phyloP scores from a whole-genome alignment of 2,888 invertebrate genomes.

The Gryllus longicercus region DNA sequence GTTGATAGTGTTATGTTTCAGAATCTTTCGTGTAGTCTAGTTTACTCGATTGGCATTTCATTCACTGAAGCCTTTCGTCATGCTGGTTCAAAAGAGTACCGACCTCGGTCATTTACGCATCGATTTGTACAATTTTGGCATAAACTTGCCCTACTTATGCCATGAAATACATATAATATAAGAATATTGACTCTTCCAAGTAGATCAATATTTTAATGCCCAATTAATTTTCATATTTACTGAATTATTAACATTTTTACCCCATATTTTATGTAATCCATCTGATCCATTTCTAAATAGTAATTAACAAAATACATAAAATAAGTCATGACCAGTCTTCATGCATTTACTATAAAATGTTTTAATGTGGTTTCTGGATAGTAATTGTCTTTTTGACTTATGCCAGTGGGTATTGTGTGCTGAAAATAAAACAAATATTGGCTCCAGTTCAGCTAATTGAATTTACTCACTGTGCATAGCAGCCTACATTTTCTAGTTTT shows the following conservation, averaged over 20 bases:
- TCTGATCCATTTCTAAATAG: too few species aligned
- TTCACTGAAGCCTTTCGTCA: constrained; percentile 18
- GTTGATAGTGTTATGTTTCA: constrained; percentile 25
- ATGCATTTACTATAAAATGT: too few species aligned
- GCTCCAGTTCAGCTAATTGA: too few species aligned
- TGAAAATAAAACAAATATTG: too few species aligned
- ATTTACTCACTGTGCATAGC: too few species aligned
- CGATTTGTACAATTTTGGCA: not conserved
- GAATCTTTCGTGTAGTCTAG: not conserved
- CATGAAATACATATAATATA: not conserved
- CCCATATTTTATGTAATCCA: too few species aligned
- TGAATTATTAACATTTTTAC: not conserved
- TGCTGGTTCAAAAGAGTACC: not conserved
- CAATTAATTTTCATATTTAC: not conserved
- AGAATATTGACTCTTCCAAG: not conserved
- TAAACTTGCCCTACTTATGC: not conserved
- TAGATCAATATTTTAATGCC: not conserved
- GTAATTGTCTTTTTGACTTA: too few species aligned
- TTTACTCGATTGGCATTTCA: constrained; percentile 21
- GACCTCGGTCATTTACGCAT: not conserved
- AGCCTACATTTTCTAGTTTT: too few species aligned
- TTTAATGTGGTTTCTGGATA: too few species aligned
- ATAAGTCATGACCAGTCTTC: too few species aligned
- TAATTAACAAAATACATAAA: too few species aligned
- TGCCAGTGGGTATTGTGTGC: too few species aligned